Conservation (phyloP, 1,140 invertebrate species). For the Sesamia nonagrioides region DNA sequence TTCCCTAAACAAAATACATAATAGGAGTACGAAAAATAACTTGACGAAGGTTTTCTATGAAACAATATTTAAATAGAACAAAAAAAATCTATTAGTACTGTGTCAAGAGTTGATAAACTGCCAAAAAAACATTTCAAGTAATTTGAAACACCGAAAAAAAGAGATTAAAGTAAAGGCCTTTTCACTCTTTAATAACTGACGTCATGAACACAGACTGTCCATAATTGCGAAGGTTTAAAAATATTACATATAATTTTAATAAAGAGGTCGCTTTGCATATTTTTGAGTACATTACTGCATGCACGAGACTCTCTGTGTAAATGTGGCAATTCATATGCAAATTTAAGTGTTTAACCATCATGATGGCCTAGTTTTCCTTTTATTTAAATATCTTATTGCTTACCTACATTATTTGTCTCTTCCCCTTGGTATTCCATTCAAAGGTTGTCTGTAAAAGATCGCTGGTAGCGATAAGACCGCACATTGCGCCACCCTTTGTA, state of each 20-base stretch:
- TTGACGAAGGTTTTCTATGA: neutral
- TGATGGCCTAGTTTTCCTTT: neutral
- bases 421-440: no score
- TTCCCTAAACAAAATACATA: neutral
- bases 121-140: slow-evolving; percentile 24
- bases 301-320: neutral
- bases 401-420: no score
- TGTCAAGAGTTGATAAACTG: slow-evolving; percentile 19
- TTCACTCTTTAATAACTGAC: slow-evolving; percentile 5
- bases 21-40: neutral
- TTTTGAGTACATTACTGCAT: neutral
- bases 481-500: no score
- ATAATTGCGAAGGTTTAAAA: neutral
- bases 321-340: neutral
- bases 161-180: neutral
- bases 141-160: neutral
- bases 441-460: no score
- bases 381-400: neutral
- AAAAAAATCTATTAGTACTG: neutral
- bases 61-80: neutral
- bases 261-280: neutral
- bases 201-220: neutral
- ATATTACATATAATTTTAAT: neutral
- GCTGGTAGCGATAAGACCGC: no score
- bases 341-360: neutral